These are phyloP conservation scores for Laodelphax striatellus DNA, from an alignment of 1,140 invertebrate genomes.

Conservation along the genomic window DNA sequence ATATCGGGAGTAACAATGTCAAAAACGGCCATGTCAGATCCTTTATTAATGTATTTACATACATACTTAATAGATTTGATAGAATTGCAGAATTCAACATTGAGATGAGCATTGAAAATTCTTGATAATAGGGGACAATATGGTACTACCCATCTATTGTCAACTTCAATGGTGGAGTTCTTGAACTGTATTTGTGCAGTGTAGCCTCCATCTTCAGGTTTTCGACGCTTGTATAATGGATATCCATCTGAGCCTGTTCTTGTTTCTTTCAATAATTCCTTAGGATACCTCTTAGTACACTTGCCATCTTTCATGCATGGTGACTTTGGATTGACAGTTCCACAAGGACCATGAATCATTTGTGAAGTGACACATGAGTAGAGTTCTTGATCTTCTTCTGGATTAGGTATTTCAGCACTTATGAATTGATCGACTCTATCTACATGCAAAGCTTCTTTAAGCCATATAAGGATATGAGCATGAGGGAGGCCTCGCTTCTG, in stretches of 20 bases:
- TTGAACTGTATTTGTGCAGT: constrained; percentile 4
- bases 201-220: constrained; percentile 8
- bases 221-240: constrained; percentile 27
- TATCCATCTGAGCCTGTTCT: constrained; percentile 28
- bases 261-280: constrained; percentile 24
- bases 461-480: constrained; percentile 33
- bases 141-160: constrained; percentile 32
- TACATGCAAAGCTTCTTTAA: constrained; percentile 26
- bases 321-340: constrained; percentile 31
- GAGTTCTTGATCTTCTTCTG: constrained; percentile 29
- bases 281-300: constrained; percentile 34
- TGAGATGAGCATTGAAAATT: constrained; percentile 29
- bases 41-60: constrained; percentile 35
- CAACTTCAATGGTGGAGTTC: constrained; percentile 15
- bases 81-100: constrained; percentile 31
- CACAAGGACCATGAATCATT: constrained; percentile 45
- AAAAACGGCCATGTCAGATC: constrained; percentile 31
- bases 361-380: constrained; percentile 32
- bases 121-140: constrained; percentile 28
- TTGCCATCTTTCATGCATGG: constrained; percentile 37
- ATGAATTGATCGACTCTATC: constrained; percentile 35
- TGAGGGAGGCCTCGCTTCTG: constrained; percentile 35
- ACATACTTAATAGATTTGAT: constrained; percentile 29
- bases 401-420: constrained; percentile 41
- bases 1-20: constrained; percentile 13